phyloP scores from a whole-genome alignment of 2,888 invertebrate genomes.

The Zaprionus obscuricornis region DNA sequence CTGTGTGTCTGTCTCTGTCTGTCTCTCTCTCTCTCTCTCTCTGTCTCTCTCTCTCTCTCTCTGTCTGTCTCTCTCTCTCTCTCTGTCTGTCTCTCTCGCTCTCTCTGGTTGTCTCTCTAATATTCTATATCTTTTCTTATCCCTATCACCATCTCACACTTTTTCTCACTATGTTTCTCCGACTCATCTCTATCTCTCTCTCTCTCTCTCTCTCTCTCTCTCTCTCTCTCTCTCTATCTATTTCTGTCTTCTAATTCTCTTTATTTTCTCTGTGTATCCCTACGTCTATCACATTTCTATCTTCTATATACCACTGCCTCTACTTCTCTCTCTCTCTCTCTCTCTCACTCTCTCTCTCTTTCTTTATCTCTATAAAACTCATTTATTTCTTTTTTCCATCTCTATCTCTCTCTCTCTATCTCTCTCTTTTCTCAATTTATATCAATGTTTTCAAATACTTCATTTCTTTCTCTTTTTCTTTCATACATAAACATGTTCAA shows the following conservation, averaged over 20 bases:
- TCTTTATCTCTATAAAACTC: too few relatives aligned
- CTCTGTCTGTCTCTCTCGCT: slow-evolving; percentile 11
- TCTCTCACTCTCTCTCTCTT: background rate
- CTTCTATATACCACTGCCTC: background rate
- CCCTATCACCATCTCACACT: slow-evolving; percentile 9
- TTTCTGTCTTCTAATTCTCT: too few relatives aligned
- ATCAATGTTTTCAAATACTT: too few relatives aligned
- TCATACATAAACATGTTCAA: too few relatives aligned
- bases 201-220: background rate
- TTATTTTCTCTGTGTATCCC: background rate
- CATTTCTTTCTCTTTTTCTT: too few relatives aligned
- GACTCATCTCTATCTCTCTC: background rate
- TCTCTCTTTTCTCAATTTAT: background rate
- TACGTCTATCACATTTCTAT: too few relatives aligned
- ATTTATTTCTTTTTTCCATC: too few relatives aligned
- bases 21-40: background rate
- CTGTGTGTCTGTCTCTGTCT: background rate
- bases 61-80: background rate
- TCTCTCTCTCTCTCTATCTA: background rate
- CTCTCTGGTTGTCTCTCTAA: slow-evolving; percentile 8
- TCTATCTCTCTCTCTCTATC: background rate
- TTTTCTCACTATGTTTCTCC: background rate
- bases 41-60: background rate
- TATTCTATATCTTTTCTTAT: slow-evolving; percentile 6
- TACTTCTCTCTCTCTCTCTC: background rate